phyloP scores from a whole-genome alignment of 2,113 vertebrate species.

The Upupa epops region DNA sequence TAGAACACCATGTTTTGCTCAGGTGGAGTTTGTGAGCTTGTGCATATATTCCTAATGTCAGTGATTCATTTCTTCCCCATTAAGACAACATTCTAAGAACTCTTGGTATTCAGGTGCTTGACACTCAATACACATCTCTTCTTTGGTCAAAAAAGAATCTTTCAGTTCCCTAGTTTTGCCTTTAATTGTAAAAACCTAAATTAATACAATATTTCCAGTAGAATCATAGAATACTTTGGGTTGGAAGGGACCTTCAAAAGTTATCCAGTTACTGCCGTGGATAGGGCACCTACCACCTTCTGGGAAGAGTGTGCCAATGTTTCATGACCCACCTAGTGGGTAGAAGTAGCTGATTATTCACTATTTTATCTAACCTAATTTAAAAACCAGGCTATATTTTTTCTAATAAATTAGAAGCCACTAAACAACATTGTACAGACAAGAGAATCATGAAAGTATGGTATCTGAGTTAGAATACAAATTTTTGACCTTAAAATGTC shows the following conservation, averaged over 20 bases:
- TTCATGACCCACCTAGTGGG: background rate
- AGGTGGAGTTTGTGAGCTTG: background rate
- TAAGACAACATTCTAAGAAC: background rate
- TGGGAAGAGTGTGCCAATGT: too few relatives aligned
- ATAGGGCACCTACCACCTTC: too few relatives aligned
- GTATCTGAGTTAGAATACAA: background rate
- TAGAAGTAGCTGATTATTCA: background rate
- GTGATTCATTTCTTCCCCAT: conserved; percentile 10
- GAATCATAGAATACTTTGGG: too few relatives aligned
- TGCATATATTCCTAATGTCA: background rate
- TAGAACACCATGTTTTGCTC: background rate
- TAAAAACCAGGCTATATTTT: background rate
- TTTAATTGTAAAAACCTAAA: background rate
- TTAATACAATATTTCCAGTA: background rate
- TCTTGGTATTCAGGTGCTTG: conserved; percentile 32
- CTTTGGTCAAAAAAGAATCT: background rate
- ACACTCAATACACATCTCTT: background rate
- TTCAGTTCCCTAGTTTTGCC: background rate
- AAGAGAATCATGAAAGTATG: background rate
- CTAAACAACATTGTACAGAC: background rate
- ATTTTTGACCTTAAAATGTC: conserved; percentile 40
- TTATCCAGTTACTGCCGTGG: too few relatives aligned
- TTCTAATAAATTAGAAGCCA: background rate
- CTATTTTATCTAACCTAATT: background rate
- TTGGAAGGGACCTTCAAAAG: too few relatives aligned